Conservation (phyloP, 2,888 invertebrate genomes). For the Ecliptopera silaceata region DNA sequence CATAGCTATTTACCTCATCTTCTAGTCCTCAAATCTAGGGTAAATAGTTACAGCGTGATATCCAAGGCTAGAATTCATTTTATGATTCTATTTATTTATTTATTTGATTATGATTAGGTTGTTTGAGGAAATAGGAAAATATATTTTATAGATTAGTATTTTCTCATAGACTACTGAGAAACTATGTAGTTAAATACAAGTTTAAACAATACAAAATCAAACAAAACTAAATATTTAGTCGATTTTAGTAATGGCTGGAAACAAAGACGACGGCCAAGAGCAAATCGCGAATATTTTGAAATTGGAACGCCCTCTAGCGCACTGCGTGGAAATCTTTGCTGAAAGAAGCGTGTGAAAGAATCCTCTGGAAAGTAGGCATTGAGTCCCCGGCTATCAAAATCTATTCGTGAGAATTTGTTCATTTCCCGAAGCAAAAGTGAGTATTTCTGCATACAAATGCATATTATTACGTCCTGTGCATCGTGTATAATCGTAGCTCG, state of each 20-base stretch:
- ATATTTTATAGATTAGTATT: no score
- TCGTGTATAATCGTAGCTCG: slow-evolving; percentile 9
- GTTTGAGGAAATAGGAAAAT: no score
- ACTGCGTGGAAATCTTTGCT: slow-evolving; percentile 57
- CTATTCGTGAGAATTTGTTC: slow-evolving; percentile 80
- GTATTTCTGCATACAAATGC: slow-evolving; percentile 57
- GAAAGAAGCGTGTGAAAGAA: slow-evolving; percentile 83
- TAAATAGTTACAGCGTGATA: no score
- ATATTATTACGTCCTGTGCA: slow-evolving; percentile 25
- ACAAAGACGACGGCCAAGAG: slow-evolving; percentile 27
- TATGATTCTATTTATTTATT: no score
- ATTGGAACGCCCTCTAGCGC: slow-evolving; percentile 77
- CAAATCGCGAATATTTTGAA: slow-evolving; percentile 52
- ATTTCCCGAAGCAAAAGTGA: slow-evolving; percentile 75
- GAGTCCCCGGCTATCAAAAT: slow-evolving; percentile 82
- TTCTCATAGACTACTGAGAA: no score
- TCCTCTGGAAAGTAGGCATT: slow-evolving; percentile 81
- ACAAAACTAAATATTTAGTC: slow-evolving; percentile 22
- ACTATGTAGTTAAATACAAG: no score
- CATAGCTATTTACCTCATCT: no score
- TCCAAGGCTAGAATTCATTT: no score
- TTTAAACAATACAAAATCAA: background rate
- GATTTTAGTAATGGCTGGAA: slow-evolving; percentile 42
- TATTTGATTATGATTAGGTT: no score
- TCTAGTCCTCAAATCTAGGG: no score